Percentiles rank a stretch among this genome's conserved stretches.
These are phyloP conservation scores for Abramis brama DNA, from an alignment of 2,113 vertebrate species.

Conservation along the genomic window DNA sequence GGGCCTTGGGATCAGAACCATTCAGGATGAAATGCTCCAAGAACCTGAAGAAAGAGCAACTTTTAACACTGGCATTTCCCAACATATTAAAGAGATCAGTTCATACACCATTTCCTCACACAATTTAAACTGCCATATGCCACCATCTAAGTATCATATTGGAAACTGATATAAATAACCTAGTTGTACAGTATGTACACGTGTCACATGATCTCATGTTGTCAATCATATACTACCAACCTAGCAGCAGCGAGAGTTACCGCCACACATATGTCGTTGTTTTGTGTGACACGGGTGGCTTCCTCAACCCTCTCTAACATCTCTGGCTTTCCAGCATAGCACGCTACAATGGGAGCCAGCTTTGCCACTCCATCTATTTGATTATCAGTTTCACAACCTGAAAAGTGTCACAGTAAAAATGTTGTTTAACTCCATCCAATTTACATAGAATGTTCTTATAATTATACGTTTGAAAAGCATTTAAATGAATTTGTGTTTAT, in stretches of 20 bases:
- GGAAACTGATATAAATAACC: neutral
- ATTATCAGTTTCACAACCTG: constrained; percentile 71
- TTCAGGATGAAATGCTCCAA: constrained; percentile 76
- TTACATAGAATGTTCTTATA: neutral
- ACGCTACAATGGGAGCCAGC: constrained; percentile 74
- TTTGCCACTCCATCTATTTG: constrained; percentile 77
- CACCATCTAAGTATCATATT: neutral
- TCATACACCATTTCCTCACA: neutral
- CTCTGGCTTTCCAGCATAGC: constrained; percentile 74
- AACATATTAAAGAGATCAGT: neutral
- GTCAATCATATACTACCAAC: constrained; percentile 47
- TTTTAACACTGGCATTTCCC: neutral
- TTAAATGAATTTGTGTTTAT: neutral
- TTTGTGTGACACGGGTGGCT: constrained; percentile 74
- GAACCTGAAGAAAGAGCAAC: constrained; percentile 58
- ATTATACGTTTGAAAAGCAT: neutral
- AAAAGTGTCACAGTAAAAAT: neutral
- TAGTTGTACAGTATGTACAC: neutral
- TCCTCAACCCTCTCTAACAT: constrained; percentile 75
- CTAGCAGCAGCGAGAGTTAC: constrained; percentile 76
- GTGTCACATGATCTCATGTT: neutral
- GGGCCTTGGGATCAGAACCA: constrained; percentile 69
- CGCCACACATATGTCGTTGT: constrained; percentile 73
- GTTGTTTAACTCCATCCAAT: neutral
- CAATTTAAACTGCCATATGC: neutral